These are phyloP conservation scores for Takifugu ocellatus DNA, from an alignment of 2,797 vertebrate genomes.

Conservation along the genomic window DNA sequence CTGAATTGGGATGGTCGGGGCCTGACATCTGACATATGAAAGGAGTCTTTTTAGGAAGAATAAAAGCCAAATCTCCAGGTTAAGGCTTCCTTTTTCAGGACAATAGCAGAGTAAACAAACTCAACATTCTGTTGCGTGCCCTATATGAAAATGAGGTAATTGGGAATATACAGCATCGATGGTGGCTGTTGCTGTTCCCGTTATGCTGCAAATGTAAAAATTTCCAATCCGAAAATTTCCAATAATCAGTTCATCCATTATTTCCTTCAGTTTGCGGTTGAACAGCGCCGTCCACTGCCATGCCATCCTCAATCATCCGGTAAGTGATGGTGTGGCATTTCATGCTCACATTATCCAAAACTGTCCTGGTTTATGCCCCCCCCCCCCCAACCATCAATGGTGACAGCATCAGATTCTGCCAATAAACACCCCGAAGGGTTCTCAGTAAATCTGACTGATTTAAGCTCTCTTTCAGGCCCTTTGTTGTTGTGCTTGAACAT, in stretches of 20 bases:
- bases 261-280: slow-evolving; percentile 46
- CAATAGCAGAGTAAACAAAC: neutral
- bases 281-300: slow-evolving; percentile 47
- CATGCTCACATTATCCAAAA: slow-evolving; percentile 58
- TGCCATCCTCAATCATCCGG: slow-evolving; percentile 70
- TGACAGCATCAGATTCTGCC: slow-evolving; percentile 10
- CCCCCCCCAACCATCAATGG: neutral
- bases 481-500: slow-evolving; percentile 72
- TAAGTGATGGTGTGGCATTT: slow-evolving; percentile 65
- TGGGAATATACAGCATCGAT: slow-evolving; percentile 28
- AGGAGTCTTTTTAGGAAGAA: slow-evolving; percentile 44
- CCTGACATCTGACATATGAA: slow-evolving; percentile 58
- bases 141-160: slow-evolving; percentile 31
- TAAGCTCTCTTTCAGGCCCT: slow-evolving; percentile 76
- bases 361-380: slow-evolving; percentile 44
- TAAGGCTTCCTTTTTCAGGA: slow-evolving; percentile 14
- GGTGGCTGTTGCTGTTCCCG: slow-evolving; percentile 65
- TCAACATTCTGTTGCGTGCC: slow-evolving; percentile 16
- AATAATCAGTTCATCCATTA: slow-evolving; percentile 67
- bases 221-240: slow-evolving; percentile 66
- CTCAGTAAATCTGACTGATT: slow-evolving; percentile 70
- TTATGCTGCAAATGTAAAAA: slow-evolving; percentile 65
- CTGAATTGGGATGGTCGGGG: slow-evolving; percentile 41
- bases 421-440: slow-evolving; percentile 64
- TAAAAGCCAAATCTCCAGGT: neutral